Evolutionary conservation across 1,140 invertebrate genomes (phyloP).

Genomic region (Drosophila sturtevanti): DNA sequence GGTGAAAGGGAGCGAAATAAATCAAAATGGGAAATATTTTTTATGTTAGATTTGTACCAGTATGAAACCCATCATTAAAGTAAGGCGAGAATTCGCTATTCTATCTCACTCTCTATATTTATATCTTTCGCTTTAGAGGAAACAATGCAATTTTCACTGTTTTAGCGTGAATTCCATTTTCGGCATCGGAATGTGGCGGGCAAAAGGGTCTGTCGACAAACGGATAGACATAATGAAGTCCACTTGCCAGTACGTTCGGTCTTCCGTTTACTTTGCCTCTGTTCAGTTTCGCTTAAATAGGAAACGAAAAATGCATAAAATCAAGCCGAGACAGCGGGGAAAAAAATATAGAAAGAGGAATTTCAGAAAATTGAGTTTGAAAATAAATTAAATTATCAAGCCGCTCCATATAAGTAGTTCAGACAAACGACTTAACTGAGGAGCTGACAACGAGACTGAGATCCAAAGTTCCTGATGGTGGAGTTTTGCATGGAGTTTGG

Average conservation of each 20-base stretch:
- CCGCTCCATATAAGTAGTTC: slow-evolving; percentile 61
- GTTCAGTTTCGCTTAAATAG: slow-evolving; percentile 31
- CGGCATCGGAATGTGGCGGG: slow-evolving; percentile 26
- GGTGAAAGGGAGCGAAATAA: slow-evolving; percentile 54
- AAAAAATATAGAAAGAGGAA: slow-evolving; percentile 21
- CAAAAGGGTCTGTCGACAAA: slow-evolving; percentile 29
- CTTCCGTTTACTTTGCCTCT: slow-evolving; percentile 15
- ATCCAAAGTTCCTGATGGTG: neutral
- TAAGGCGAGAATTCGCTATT: slow-evolving; percentile 1
- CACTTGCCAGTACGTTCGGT: slow-evolving; percentile 24
- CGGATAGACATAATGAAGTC: slow-evolving; percentile 63
- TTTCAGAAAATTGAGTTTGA: slow-evolving; percentile 68
- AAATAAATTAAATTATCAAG: slow-evolving; percentile 75
- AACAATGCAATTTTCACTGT: slow-evolving; percentile 69
- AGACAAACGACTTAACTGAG: slow-evolving; percentile 21
- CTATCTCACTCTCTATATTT: neutral
- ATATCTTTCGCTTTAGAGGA: neutral
- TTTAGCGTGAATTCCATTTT: slow-evolving; percentile 60
- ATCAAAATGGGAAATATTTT: slow-evolving; percentile 58
- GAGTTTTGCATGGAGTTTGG: slow-evolving; percentile 4
- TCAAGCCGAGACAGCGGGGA: slow-evolving; percentile 48
- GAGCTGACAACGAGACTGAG: slow-evolving; percentile 3
- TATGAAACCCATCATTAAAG: slow-evolving; percentile 9
- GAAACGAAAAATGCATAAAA: slow-evolving; percentile 48
- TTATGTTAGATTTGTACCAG: neutral